Evolutionary conservation across 2,113 vertebrate species (phyloP).

Genomic region (Saguinus midas): DNA sequence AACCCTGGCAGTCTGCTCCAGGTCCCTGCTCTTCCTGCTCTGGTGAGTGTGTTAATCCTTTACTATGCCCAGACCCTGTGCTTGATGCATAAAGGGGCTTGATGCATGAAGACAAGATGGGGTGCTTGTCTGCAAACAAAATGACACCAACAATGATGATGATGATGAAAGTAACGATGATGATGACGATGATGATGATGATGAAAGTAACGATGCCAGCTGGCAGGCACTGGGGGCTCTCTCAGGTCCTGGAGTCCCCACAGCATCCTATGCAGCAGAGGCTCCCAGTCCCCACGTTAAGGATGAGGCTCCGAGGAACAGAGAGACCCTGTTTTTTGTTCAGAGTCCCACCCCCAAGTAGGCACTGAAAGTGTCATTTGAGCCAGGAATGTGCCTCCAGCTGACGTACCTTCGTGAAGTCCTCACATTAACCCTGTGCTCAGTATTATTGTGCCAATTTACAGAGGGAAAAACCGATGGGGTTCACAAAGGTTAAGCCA

Average conservation of each 20-base stretch:
- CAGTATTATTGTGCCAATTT: background rate
- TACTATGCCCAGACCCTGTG: too few species aligned
- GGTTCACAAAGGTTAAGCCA: background rate
- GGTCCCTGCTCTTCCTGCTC: too few species aligned
- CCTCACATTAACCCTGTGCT: background rate
- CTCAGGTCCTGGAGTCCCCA: background rate
- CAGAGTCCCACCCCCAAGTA: background rate
- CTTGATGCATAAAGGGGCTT: too few species aligned
- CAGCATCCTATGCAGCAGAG: background rate
- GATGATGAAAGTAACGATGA: too few species aligned
- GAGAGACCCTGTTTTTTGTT: background rate
- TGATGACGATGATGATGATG: fast-evolving
- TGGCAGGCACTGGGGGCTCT: background rate
- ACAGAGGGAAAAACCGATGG: background rate
- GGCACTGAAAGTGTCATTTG: fast-evolving
- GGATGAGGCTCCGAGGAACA: background rate
- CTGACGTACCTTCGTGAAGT: background rate
- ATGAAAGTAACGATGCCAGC: background rate
- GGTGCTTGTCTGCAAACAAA: background rate
- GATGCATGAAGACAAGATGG: background rate
- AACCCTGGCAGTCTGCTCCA: too few species aligned
- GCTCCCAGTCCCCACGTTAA: background rate
- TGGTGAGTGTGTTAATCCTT: too few species aligned
- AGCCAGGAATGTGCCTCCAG: background rate
- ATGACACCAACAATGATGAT: too few species aligned